Evolutionary conservation across 2,797 vertebrate species (phyloP).

Genomic region (Podarcis siculus): DNA sequence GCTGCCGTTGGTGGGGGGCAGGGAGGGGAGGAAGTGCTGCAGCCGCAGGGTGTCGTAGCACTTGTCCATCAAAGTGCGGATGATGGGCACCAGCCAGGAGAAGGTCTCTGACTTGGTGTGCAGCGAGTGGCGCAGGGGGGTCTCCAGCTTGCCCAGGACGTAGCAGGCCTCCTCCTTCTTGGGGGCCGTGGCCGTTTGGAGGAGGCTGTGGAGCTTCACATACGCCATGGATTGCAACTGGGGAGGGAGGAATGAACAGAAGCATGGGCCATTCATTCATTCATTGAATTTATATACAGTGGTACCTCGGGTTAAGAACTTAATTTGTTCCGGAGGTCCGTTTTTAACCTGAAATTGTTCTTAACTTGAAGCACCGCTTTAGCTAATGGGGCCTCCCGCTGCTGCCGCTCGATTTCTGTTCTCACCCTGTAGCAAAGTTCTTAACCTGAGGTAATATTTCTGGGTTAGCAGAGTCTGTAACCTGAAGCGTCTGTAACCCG

Average conservation of each 20-base stretch:
- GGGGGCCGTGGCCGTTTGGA: constrained; percentile 81
- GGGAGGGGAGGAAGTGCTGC: constrained; percentile 87
- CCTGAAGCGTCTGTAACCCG: too few species aligned
- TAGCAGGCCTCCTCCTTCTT: constrained; percentile 84
- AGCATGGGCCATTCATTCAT: neutral
- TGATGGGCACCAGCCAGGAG: constrained; percentile 89
- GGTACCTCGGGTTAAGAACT: too few species aligned
- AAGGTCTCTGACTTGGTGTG: constrained; percentile 78
- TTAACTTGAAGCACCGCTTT: too few species aligned
- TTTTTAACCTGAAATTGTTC: too few species aligned
- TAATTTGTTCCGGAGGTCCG: too few species aligned
- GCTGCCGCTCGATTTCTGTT: too few species aligned
- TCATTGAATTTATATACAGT: too few species aligned
- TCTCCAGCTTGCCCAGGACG: constrained; percentile 84
- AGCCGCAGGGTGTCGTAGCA: constrained; percentile 86
- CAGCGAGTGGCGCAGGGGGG: constrained; percentile 73
- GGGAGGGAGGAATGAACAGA: neutral
- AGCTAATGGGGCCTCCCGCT: too few species aligned
- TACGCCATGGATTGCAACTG: constrained; percentile 93
- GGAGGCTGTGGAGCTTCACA: constrained; percentile 92
- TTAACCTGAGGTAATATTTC: too few species aligned
- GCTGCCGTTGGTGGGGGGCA: constrained; percentile 94
- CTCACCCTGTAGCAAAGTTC: too few species aligned
- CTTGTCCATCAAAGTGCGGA: constrained; percentile 91
- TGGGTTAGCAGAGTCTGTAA: too few species aligned